phyloP scores from a whole-genome alignment of 2,113 vertebrate genomes.

The Myodes glareolus region DNA sequence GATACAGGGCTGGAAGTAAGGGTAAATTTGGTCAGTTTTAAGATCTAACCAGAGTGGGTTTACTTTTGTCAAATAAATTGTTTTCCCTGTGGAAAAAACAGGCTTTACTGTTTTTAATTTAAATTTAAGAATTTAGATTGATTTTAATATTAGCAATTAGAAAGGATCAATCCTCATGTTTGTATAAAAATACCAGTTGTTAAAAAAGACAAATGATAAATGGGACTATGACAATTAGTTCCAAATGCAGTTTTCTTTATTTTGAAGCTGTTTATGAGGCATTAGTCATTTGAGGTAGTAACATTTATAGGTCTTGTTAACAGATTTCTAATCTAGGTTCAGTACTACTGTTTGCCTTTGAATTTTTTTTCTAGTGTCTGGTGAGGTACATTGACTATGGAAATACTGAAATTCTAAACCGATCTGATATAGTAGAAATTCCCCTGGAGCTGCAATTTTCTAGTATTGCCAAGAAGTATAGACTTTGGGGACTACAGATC shows the following conservation, averaged over 20 bases:
- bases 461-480: conserved; percentile 85
- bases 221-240: neutral
- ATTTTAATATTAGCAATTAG: conserved; percentile 47
- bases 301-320: conserved; percentile 33
- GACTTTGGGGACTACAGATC: conserved; percentile 87
- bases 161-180: neutral
- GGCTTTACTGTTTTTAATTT: conserved; percentile 52
- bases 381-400: conserved; percentile 90
- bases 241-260: conserved; percentile 15
- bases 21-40: conserved; percentile 47
- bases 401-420: conserved; percentile 87
- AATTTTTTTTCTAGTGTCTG: conserved; percentile 76
- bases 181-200: neutral
- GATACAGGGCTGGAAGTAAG: neutral
- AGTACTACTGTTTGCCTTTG: conserved; percentile 32
- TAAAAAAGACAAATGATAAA: conserved; percentile 30
- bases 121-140: conserved; percentile 39
- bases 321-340: conserved; percentile 45
- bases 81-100: neutral
- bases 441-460: conserved; percentile 82
- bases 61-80: conserved; percentile 41
- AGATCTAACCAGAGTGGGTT: neutral
- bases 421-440: conserved; percentile 87
- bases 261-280: conserved; percentile 41
- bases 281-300: conserved; percentile 58